These are phyloP conservation scores for Drosophila falleni DNA, from an alignment of 2,888 invertebrate genomes.

Conservation along the genomic window DNA sequence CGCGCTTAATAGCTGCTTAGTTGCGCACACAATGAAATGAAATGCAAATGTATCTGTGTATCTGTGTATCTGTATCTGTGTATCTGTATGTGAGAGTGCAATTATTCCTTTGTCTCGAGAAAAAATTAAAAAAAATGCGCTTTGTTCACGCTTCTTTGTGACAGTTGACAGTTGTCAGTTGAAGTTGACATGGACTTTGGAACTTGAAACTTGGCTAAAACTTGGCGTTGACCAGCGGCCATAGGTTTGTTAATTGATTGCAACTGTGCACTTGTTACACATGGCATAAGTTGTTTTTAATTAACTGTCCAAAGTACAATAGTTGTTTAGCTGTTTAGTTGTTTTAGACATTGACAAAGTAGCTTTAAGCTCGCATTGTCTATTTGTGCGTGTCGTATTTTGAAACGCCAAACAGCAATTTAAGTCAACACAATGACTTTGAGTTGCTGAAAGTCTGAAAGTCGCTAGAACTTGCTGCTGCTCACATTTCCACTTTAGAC, in stretches of 20 bases:
- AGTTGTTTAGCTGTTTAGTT: slow-evolving; percentile 29
- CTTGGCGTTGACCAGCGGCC: slow-evolving; percentile 45
- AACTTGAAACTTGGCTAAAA: slow-evolving; percentile 9
- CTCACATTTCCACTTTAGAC: slow-evolving; percentile 63
- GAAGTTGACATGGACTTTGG: slow-evolving; percentile 26
- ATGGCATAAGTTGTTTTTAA: slow-evolving; percentile 60
- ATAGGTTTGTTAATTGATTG: slow-evolving; percentile 17
- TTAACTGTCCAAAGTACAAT: slow-evolving; percentile 45
- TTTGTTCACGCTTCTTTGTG: slow-evolving; percentile 40
- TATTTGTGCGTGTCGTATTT: slow-evolving; percentile 62
- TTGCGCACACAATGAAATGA: slow-evolving; percentile 40
- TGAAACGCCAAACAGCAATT: slow-evolving; percentile 68
- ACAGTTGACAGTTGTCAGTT: slow-evolving; percentile 15
- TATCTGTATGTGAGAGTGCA: slow-evolving; percentile 43
- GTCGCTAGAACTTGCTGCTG: slow-evolving; percentile 53
- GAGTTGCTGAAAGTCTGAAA: slow-evolving; percentile 36
- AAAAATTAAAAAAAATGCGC: slow-evolving; percentile 16
- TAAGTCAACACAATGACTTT: slow-evolving; percentile 63
- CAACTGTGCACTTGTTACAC: slow-evolving; percentile 8
- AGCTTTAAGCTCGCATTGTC: slow-evolving; percentile 63
- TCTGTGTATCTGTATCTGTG: no score
- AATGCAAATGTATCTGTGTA: slow-evolving; percentile 10
- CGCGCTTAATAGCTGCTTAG: slow-evolving; percentile 70
- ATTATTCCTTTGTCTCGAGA: slow-evolving; percentile 71
- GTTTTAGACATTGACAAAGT: slow-evolving; percentile 54